Conservation (phyloP, 2,888 invertebrate genomes). For the Troides aeacus region DNA sequence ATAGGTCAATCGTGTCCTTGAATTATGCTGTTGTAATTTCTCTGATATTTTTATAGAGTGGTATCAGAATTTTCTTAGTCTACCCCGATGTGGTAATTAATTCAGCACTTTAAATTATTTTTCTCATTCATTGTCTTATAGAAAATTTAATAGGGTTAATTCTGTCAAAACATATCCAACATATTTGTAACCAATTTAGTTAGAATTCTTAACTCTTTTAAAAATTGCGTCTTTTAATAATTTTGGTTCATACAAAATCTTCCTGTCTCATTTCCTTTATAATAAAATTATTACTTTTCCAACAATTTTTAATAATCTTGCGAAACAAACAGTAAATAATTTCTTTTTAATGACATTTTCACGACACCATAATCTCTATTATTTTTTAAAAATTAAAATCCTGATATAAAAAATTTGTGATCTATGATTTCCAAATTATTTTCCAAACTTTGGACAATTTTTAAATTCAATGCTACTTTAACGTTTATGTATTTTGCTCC, state of each 20-base stretch:
- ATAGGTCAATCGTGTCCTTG: constrained; percentile 13
- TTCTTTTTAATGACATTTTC: too few relatives aligned
- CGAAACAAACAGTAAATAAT: too few relatives aligned
- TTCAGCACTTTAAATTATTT: too few relatives aligned
- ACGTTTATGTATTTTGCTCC: neutral
- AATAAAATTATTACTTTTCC: too few relatives aligned
- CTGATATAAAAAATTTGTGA: too few relatives aligned
- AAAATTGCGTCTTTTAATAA: constrained; percentile 6
- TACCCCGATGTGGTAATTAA: neutral
- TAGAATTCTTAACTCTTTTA: neutral
- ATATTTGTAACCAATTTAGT: constrained; percentile 8
- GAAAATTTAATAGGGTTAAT: constrained; percentile 8
- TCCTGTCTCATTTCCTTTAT: neutral
- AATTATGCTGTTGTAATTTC: constrained; percentile 9
- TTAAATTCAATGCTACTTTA: neutral
- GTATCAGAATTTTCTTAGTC: constrained; percentile 2
- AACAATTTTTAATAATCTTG: too few relatives aligned
- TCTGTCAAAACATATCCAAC: constrained; percentile 10
- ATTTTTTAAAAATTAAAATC: too few relatives aligned
- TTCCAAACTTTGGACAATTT: too few relatives aligned
- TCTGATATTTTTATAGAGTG: constrained; percentile 9
- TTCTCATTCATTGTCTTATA: neutral
- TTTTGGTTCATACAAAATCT: constrained; percentile 11
- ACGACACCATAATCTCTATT: too few relatives aligned
- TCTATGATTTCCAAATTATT: too few relatives aligned